These are phyloP conservation scores for Eustalomyia histrio DNA, from an alignment of 2,888 invertebrate species.

Conservation along the genomic window DNA sequence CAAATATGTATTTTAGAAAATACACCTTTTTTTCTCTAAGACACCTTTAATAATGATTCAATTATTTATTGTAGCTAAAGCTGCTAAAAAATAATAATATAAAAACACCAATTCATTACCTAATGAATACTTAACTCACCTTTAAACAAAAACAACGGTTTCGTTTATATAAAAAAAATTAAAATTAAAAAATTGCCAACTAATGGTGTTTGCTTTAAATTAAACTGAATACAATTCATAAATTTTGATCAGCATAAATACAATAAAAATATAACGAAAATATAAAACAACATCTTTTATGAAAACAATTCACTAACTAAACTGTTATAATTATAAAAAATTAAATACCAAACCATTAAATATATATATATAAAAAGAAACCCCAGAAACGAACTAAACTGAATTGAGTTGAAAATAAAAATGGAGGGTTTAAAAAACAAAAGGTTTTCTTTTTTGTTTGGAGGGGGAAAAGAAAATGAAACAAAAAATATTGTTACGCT, in stretches of 20 bases:
- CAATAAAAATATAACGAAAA: slow-evolving; percentile 1
- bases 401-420: not conserved
- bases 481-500: slow-evolving; percentile 48
- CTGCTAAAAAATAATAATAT: slow-evolving; percentile 46
- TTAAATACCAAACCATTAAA: slow-evolving; percentile 32
- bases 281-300: slow-evolving; percentile 51
- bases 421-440: slow-evolving; percentile 40
- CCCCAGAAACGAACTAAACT: slow-evolving; percentile 4
- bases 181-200: slow-evolving; percentile 48
- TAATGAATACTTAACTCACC: slow-evolving; percentile 28
- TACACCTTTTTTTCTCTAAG: not conserved
- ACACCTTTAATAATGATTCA: slow-evolving; percentile 27
- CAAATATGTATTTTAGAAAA: not conserved
- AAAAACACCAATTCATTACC: slow-evolving; percentile 51
- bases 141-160: slow-evolving; percentile 43
- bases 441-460: slow-evolving; percentile 20
- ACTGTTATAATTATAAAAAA: slow-evolving; percentile 59
- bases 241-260: slow-evolving; percentile 54
- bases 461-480: slow-evolving; percentile 24
- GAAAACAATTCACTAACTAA: slow-evolving; percentile 62
- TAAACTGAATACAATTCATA: slow-evolving; percentile 46
- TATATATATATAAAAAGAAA: slow-evolving; percentile 44
- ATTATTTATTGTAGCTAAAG: slow-evolving; percentile 36
- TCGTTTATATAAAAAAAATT: slow-evolving; percentile 36
- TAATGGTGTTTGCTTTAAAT: slow-evolving; percentile 52